Evolutionary conservation across 1,140 invertebrate species (phyloP).

Genomic region (Drosophila bipectinata): DNA sequence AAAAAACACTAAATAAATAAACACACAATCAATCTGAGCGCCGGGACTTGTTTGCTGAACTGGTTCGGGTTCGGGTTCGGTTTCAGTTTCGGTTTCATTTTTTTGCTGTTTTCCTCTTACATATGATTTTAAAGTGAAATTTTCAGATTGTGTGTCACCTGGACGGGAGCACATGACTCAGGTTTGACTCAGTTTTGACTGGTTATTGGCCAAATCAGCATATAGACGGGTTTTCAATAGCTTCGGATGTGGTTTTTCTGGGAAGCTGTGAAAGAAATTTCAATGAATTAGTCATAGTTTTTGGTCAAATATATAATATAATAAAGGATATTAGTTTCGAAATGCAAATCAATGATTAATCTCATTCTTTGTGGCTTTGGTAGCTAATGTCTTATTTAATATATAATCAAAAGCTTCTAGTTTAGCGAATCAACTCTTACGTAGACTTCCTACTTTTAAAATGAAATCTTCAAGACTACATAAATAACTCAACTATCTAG

Average conservation of each 20-base stretch:
- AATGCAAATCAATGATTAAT: no score
- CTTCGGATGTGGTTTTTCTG: conserved; percentile 29
- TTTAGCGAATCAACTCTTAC: not conserved
- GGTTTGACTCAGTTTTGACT: conserved; percentile 30
- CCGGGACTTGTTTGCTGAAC: conserved; percentile 41
- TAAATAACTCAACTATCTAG: conserved; percentile 9
- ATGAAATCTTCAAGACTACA: conserved; percentile 1
- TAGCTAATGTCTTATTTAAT: not conserved
- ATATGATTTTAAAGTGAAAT: conserved; percentile 53
- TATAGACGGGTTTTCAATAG: conserved; percentile 17
- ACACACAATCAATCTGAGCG: conserved; percentile 42
- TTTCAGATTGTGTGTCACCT: conserved; percentile 51
- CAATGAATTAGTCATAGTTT: conserved; percentile 5
- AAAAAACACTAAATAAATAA: conserved; percentile 26
- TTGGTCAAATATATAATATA: no score
- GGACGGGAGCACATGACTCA: conserved; percentile 35
- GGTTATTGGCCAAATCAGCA: conserved; percentile 28
- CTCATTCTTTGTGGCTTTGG: no score
- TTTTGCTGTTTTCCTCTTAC: conserved; percentile 38
- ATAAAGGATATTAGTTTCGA: no score
- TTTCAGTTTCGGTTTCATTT: conserved; percentile 24
- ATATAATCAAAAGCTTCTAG: not conserved
- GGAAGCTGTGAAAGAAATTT: conserved; percentile 28
- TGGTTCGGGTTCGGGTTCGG: conserved; percentile 18
- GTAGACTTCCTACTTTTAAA: conserved; percentile 12